Evolutionary conservation across 2,113 vertebrate genomes (phyloP).

Genomic region (Thryonomys swinderianus): DNA sequence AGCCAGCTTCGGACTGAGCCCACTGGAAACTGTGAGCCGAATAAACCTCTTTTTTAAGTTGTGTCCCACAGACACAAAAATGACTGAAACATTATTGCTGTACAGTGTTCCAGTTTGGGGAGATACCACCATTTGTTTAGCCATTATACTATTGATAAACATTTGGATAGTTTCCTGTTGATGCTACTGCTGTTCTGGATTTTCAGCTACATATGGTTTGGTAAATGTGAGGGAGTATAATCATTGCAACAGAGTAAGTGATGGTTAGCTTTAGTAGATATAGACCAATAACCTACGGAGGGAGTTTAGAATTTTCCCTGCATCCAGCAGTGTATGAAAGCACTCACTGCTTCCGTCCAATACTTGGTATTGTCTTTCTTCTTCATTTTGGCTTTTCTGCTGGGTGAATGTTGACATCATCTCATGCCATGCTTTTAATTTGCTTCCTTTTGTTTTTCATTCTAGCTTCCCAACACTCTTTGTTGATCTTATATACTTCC

Average conservation of each 20-base stretch:
- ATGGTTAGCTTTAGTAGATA: background rate
- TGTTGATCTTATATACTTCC: slow-evolving; percentile 22
- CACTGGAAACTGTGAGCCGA: background rate
- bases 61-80: background rate
- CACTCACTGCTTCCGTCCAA: background rate
- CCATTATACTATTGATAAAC: background rate
- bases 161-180: background rate
- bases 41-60: background rate
- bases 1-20: background rate
- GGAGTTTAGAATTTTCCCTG: background rate
- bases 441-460: slow-evolving; percentile 48
- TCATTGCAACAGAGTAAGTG: background rate
- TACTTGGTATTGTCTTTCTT: slow-evolving; percentile 24
- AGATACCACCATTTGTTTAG: background rate
- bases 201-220: background rate
- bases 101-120: background rate
- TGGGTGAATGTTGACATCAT: background rate
- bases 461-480: slow-evolving; percentile 5
- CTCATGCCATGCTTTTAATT: background rate
- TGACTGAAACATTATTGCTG: too few species aligned
- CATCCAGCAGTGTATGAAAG: background rate
- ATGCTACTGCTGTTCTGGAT: background rate
- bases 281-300: background rate
- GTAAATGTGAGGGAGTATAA: background rate
- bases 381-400: slow-evolving; percentile 25